Percentiles rank a stretch among this genome's conserved stretches.
phyloP scores from a whole-genome alignment of 2,113 vertebrate species.

The Lepisosteus oculatus region DNA sequence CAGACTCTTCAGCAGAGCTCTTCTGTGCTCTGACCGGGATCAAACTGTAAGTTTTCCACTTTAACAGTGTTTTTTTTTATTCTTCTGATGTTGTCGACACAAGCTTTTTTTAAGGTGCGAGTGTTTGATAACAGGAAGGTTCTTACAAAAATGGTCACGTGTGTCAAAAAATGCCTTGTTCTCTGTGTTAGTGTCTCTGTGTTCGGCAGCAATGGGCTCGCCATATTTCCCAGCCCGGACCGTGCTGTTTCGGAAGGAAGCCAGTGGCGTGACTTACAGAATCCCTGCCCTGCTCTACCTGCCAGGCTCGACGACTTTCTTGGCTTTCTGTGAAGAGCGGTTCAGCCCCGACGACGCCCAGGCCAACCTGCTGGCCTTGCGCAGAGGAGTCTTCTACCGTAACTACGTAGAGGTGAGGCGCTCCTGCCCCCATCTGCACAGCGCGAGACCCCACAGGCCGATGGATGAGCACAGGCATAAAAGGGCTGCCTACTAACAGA shows the following conservation, averaged over 20 bases:
- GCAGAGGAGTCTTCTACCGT: constrained; percentile 72
- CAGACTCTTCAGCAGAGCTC: background rate
- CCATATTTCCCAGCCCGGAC: constrained; percentile 73
- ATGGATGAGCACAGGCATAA: too few species aligned
- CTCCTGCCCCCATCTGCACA: background rate
- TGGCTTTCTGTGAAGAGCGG: constrained; percentile 90
- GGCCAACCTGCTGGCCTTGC: constrained; percentile 84
- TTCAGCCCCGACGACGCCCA: constrained; percentile 78
- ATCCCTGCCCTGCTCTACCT: constrained; percentile 83
- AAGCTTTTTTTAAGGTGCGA: too few species aligned
- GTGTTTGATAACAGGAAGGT: too few species aligned
- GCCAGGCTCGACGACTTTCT: constrained; percentile 62
- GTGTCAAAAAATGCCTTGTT: too few species aligned
- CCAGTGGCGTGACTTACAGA: constrained; percentile 81
- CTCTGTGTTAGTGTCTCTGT: too few species aligned
- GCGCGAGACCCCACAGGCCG: too few species aligned
- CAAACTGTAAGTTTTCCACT: constrained; percentile 36
- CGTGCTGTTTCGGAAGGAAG: constrained; percentile 80
- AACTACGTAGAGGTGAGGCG: constrained; percentile 79
- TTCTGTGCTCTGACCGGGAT: constrained; percentile 7
- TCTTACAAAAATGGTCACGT: too few species aligned
- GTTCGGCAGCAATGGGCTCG: constrained; percentile 60
- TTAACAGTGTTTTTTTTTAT: too few species aligned
- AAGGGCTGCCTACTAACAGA: too few species aligned
- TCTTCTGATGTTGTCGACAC: too few species aligned